phyloP scores from a whole-genome alignment of 2,797 vertebrate genomes.

The Pagetopsis macropterus region DNA sequence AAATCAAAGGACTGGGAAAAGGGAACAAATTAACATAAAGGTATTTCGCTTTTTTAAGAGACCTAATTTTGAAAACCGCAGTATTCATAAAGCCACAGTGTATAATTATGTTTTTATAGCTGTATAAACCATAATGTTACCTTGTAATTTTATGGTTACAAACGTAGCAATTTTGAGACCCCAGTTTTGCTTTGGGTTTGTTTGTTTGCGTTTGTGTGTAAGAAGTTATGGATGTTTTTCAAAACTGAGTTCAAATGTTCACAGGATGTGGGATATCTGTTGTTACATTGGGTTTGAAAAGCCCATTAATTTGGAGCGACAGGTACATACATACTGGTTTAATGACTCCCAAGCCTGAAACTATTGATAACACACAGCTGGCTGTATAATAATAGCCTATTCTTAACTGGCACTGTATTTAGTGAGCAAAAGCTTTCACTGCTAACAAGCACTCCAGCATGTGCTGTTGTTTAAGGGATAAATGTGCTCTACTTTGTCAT shows the following conservation, averaged over 20 bases:
- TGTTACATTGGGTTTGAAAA: slow-evolving; percentile 30
- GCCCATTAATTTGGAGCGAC: slow-evolving; percentile 33
- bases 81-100: slow-evolving; percentile 85
- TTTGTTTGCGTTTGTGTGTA: slow-evolving; percentile 86
- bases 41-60: slow-evolving; percentile 80
- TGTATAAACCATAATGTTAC: slow-evolving; percentile 87
- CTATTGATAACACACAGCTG: slow-evolving; percentile 12
- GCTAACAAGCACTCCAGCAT: not conserved
- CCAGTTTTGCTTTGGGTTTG: slow-evolving; percentile 85
- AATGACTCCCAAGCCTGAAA: not conserved
- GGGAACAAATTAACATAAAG: slow-evolving; percentile 81
- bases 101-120: slow-evolving; percentile 86
- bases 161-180: slow-evolving; percentile 85
- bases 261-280: slow-evolving; percentile 71
- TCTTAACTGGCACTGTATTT: slow-evolving; percentile 1
- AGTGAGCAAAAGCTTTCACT: not conserved
- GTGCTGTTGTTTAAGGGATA: not conserved
- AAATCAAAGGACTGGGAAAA: slow-evolving; percentile 75
- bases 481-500: not conserved
- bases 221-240: slow-evolving; percentile 77
- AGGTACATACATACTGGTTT: slow-evolving; percentile 33
- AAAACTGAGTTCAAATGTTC: slow-evolving; percentile 79
- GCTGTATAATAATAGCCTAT: not conserved
- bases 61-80: slow-evolving; percentile 83
- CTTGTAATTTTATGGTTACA: slow-evolving; percentile 89